phyloP scores from a whole-genome alignment of 1,140 invertebrate species.

The Ectropis grisescens region DNA sequence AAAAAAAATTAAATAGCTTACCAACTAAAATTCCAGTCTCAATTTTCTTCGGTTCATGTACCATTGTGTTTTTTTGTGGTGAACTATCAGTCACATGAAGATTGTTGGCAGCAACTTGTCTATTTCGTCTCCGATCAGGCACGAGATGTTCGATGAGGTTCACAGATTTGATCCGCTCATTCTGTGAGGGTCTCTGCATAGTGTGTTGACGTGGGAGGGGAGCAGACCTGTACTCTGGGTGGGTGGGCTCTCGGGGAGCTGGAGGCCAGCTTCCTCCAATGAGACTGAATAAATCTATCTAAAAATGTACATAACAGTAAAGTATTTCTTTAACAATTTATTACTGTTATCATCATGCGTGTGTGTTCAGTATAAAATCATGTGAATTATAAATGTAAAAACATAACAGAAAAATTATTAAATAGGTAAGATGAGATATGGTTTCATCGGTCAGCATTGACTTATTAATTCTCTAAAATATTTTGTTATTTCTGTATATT shows the following conservation, averaged over 20 bases:
- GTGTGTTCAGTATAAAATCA: no score
- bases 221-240: constrained; percentile 46
- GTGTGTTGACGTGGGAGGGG: constrained; percentile 27
- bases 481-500: no score
- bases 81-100: constrained; percentile 15
- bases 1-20: constrained; percentile 15
- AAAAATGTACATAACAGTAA: no score
- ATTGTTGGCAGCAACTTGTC: constrained; percentile 13
- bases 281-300: constrained; percentile 52
- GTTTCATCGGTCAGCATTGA: no score
- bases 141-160: constrained; percentile 50
- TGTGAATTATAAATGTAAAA: no score
- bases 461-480: no score
- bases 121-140: constrained; percentile 34
- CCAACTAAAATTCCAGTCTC: constrained; percentile 57
- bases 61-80: constrained; percentile 37
- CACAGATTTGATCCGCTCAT: constrained; percentile 50
- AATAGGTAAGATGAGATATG: no score
- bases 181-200: constrained; percentile 41
- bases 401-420: no score
- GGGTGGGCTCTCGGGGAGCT: constrained; percentile 42
- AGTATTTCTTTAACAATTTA: no score
- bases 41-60: constrained; percentile 55
- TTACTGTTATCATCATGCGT: no score
- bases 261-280: constrained; percentile 62